Conservation (phyloP, 2,797 vertebrate genomes). For the Gambusia yucatana region DNA sequence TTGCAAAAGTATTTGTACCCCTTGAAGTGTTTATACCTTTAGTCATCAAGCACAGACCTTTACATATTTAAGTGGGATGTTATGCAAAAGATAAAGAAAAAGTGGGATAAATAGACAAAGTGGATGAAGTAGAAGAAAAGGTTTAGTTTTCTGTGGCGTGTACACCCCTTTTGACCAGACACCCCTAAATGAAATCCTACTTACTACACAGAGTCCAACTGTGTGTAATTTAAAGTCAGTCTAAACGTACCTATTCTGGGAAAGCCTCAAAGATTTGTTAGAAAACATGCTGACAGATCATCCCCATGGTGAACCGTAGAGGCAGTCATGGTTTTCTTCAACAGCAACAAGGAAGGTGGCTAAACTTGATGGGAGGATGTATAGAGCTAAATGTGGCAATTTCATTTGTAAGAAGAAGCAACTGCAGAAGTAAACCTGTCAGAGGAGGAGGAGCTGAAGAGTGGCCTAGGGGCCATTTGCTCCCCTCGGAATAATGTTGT, state of each 20-base stretch:
- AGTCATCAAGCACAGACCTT: neutral
- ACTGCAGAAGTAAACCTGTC: neutral
- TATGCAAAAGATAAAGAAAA: neutral
- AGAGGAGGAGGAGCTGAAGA: neutral
- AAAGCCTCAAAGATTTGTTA: neutral
- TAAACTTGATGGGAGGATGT: neutral
- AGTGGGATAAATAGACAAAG: neutral
- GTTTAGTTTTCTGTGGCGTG: neutral
- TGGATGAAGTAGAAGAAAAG: neutral
- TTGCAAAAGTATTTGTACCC: neutral
- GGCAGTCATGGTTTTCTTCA: neutral
- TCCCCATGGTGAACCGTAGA: neutral
- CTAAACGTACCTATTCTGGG: neutral
- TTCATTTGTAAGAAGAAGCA: neutral
- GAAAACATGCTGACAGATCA: neutral
- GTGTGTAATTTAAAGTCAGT: neutral
- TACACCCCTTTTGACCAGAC: neutral
- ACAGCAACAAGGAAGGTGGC: neutral
- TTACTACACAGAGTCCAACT: neutral
- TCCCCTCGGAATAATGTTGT: neutral
- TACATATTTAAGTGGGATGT: neutral
- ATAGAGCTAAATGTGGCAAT: neutral
- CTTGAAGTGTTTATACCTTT: neutral
- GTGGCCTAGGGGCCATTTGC: neutral
- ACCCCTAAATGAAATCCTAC: neutral